These are phyloP conservation scores for Clistopyga incitator DNA, from an alignment of 2,888 invertebrate species.

Conservation along the genomic window DNA sequence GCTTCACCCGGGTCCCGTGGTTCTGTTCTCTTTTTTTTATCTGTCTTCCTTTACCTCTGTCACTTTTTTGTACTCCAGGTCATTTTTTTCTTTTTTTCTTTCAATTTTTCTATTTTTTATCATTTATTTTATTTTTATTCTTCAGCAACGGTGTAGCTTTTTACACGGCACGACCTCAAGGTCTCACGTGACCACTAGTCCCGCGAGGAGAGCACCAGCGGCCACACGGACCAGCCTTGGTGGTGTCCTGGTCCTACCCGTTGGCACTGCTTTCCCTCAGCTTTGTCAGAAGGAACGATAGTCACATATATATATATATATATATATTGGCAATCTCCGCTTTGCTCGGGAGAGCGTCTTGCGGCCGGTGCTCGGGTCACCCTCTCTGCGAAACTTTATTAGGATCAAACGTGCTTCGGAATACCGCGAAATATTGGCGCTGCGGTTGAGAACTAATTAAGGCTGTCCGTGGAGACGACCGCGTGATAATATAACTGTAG, in stretches of 20 bases:
- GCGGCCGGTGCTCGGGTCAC: constrained; percentile 15
- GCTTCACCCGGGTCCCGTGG: constrained; percentile 65
- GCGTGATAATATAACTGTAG: constrained; percentile 1
- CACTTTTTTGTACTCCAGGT: constrained; percentile 7
- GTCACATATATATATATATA: too few relatives aligned
- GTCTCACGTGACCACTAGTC: constrained; percentile 26
- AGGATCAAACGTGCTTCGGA: constrained; percentile 49
- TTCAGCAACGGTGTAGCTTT: constrained; percentile 2
- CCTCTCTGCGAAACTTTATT: constrained; percentile 31
- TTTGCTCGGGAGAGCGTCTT: constrained; percentile 21
- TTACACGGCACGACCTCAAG: constrained; percentile 47
- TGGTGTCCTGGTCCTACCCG: constrained; percentile 1
- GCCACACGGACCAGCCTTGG: neutral
- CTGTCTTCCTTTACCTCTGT: constrained; percentile 54
- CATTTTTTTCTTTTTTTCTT: constrained; percentile 13
- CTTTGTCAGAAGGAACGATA: neutral
- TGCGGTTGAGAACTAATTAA: constrained; percentile 31
- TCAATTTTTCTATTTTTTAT: too few relatives aligned
- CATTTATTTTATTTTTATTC: neutral
- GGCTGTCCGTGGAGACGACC: neutral
- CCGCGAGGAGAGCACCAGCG: constrained; percentile 1
- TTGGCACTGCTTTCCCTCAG: constrained; percentile 29
- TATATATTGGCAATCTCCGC: too few relatives aligned
- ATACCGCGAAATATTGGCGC: constrained; percentile 37
- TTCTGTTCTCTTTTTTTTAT: constrained; percentile 57